Evolutionary conservation across 2,113 vertebrate species (phyloP).

Genomic region (Gallinago paraguaiae): DNA sequence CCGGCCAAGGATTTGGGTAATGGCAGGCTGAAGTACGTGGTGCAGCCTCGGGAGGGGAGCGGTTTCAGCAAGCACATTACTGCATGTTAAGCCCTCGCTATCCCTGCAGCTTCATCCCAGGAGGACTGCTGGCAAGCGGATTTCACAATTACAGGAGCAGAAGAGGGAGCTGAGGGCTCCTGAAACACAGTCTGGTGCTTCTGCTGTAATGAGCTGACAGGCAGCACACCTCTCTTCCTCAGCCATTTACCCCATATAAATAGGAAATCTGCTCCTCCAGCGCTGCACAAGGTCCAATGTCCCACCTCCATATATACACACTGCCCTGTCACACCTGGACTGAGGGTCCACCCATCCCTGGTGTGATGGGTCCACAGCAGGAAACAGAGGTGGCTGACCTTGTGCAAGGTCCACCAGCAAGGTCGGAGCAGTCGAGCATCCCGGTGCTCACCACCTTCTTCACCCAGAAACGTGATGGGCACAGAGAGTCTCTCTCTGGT

Average conservation of each 20-base stretch:
- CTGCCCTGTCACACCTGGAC: background rate
- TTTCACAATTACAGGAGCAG: background rate
- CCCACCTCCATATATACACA: background rate
- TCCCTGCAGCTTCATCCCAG: background rate
- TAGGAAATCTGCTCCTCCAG: background rate
- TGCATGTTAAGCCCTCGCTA: background rate
- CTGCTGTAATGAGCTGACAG: background rate
- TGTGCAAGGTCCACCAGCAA: fast-evolving
- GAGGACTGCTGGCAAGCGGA: background rate
- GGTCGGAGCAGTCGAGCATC: background rate
- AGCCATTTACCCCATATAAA: background rate
- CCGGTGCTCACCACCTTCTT: background rate
- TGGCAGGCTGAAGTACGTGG: background rate
- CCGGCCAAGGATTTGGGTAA: background rate
- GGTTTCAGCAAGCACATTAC: background rate
- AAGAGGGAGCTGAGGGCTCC: background rate
- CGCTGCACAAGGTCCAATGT: fast-evolving
- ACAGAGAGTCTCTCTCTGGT: background rate
- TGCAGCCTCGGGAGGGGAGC: background rate
- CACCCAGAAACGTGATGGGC: background rate
- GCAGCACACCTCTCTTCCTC: background rate
- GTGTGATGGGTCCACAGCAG: fast-evolving
- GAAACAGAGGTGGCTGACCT: background rate
- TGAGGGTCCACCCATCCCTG: fast-evolving
- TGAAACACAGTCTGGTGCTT: background rate